Percentiles rank a stretch among this genome's conserved stretches.
Conservation (phyloP, 2,888 invertebrate genomes). For the Carcina quercana region DNA sequence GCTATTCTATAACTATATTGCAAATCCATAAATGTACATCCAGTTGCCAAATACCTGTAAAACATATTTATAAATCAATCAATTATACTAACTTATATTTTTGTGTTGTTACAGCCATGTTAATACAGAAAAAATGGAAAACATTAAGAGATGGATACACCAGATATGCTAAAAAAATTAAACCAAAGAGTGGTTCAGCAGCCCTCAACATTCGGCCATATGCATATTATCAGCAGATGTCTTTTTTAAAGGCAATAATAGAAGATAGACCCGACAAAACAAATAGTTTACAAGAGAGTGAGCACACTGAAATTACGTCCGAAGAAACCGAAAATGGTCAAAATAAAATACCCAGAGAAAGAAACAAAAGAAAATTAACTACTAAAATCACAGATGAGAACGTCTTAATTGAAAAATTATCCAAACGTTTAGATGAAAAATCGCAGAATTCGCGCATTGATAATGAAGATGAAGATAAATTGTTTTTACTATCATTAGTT, state of each 20-base stretch:
- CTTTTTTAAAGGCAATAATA: slow-evolving; percentile 5
- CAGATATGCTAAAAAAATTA: slow-evolving; percentile 9
- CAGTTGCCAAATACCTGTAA: slow-evolving; percentile 14
- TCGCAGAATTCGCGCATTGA: slow-evolving; percentile 3
- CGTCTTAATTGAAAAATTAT: slow-evolving; percentile 9
- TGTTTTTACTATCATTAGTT: slow-evolving; percentile 11
- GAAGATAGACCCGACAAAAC: too few species aligned
- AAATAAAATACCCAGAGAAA: slow-evolving; percentile 4
- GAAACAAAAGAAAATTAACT: slow-evolving; percentile 4
- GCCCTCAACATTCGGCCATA: slow-evolving; percentile 8
- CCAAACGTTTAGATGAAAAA: slow-evolving; percentile 6
- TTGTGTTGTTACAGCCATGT: neutral
- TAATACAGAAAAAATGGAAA: slow-evolving; percentile 9
- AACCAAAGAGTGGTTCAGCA: slow-evolving; percentile 9
- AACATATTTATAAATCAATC: neutral
- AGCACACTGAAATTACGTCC: slow-evolving; percentile 1
- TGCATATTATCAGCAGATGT: slow-evolving; percentile 7
- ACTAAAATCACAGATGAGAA: slow-evolving; percentile 6
- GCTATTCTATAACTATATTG: slow-evolving; percentile 12
- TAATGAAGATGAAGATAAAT: slow-evolving; percentile 11
- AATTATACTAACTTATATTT: neutral
- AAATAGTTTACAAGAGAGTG: too few species aligned
- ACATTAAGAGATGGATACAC: slow-evolving; percentile 10
- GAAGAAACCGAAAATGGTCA: slow-evolving; percentile 6
- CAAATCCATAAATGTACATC: slow-evolving; percentile 15